Percentiles rank a stretch among this genome's conserved stretches.
Conservation (phyloP, 2,113 vertebrate species). For the Sardina pilchardus region DNA sequence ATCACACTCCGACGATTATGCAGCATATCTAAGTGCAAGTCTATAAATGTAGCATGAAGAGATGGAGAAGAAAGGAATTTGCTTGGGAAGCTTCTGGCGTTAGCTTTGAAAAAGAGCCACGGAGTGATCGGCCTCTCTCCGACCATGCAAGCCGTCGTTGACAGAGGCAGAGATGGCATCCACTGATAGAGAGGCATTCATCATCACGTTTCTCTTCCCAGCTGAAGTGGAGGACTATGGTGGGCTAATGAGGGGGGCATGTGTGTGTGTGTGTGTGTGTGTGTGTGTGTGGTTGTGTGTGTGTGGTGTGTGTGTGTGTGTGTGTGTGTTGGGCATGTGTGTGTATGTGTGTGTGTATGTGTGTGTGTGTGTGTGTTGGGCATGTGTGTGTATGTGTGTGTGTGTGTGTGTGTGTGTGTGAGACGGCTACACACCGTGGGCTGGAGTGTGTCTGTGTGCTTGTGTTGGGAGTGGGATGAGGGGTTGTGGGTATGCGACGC, state of each 20-base stretch:
- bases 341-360: background rate
- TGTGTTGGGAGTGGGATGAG: background rate
- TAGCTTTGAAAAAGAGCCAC: slow-evolving; percentile 69
- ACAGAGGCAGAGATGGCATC: slow-evolving; percentile 70
- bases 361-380: slow-evolving; percentile 11
- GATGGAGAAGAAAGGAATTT: slow-evolving; percentile 64
- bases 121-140: slow-evolving; percentile 53
- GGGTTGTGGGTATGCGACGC: too few species aligned
- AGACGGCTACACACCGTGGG: background rate
- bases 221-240: slow-evolving; percentile 26
- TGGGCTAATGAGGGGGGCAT: background rate
- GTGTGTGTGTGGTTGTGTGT: background rate
- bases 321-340: background rate
- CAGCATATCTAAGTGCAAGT: slow-evolving; percentile 67
- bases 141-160: slow-evolving; percentile 67
- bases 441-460: background rate
- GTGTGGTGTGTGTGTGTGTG: background rate
- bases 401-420: background rate
- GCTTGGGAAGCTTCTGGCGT: slow-evolving; percentile 49
- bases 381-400: background rate
- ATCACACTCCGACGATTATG: slow-evolving; percentile 47
- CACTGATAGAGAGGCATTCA: slow-evolving; percentile 71
- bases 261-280: background rate
- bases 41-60: slow-evolving; percentile 70
- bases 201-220: slow-evolving; percentile 68